These are phyloP conservation scores for Nomada fabriciana DNA, from an alignment of 2,888 invertebrate genomes.

Conservation along the genomic window DNA sequence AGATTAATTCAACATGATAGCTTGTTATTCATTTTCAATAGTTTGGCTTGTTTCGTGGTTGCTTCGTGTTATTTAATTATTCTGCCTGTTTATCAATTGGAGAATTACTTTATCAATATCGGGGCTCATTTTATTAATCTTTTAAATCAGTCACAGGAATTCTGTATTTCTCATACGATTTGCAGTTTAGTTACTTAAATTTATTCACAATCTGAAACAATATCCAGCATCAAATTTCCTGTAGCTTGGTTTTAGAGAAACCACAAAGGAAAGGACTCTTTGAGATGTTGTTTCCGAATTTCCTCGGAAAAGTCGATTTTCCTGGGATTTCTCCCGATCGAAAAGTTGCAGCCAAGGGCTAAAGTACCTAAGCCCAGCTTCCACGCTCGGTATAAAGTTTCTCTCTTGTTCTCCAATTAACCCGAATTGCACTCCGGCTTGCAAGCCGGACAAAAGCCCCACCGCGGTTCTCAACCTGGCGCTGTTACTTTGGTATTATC, in stretches of 20 bases:
- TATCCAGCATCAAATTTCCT: no score
- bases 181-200: no score
- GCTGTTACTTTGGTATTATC: conserved; percentile 5
- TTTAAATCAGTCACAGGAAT: no score
- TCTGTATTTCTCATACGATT: no score
- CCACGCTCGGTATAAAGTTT: conserved; percentile 44
- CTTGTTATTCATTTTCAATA: not conserved
- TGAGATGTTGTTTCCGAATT: conserved; percentile 7
- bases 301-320: conserved; percentile 10
- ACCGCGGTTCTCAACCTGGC: conserved; percentile 42
- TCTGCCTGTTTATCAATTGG: no score
- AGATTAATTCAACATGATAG: not conserved
- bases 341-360: conserved; percentile 29
- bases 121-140: no score
- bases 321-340: not conserved
- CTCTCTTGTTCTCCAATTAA: conserved; percentile 62
- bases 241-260: no score
- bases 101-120: no score
- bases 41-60: no score
- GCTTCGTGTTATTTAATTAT: no score
- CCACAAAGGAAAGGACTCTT: not conserved
- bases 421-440: conserved; percentile 63
- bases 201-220: no score
- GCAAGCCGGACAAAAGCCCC: conserved; percentile 51
- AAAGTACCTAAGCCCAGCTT: conserved; percentile 44